These are phyloP conservation scores for Centropristis striata DNA, from an alignment of 2,113 vertebrate genomes.

Conservation along the genomic window DNA sequence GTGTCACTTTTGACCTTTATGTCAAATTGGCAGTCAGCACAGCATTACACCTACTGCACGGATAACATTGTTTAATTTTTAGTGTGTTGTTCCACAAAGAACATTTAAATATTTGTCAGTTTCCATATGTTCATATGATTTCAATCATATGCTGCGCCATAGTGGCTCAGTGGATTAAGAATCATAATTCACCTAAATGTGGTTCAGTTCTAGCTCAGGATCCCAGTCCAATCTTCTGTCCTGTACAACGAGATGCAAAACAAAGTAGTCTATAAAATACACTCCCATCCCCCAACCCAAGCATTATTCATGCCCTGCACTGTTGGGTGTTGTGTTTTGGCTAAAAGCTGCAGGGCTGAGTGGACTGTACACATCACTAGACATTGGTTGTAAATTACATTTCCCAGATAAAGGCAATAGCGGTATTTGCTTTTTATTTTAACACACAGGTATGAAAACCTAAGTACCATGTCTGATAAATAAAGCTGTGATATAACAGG, in stretches of 20 bases:
- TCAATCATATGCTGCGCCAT: background rate
- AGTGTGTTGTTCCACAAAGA: background rate
- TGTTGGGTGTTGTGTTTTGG: conserved; percentile 3
- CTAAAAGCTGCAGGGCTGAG: conserved; percentile 4
- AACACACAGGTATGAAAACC: background rate
- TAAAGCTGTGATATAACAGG: background rate
- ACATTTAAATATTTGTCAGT: background rate
- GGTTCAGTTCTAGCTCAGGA: background rate
- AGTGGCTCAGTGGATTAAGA: background rate
- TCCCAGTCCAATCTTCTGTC: background rate
- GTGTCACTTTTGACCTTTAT: background rate
- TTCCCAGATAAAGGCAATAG: background rate
- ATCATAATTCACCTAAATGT: conserved; percentile 12
- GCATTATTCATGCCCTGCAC: conserved; percentile 7
- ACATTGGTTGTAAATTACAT: background rate
- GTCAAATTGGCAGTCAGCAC: background rate
- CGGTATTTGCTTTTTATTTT: background rate
- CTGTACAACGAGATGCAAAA: conserved; percentile 8
- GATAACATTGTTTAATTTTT: background rate
- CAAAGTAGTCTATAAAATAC: background rate
- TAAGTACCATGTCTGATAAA: background rate
- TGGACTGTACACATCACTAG: background rate
- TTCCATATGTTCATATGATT: background rate
- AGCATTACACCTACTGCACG: background rate
- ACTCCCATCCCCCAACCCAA: background rate